These are phyloP conservation scores for Limnephilus rhombicus DNA, from an alignment of 2,888 invertebrate genomes.

Conservation along the genomic window DNA sequence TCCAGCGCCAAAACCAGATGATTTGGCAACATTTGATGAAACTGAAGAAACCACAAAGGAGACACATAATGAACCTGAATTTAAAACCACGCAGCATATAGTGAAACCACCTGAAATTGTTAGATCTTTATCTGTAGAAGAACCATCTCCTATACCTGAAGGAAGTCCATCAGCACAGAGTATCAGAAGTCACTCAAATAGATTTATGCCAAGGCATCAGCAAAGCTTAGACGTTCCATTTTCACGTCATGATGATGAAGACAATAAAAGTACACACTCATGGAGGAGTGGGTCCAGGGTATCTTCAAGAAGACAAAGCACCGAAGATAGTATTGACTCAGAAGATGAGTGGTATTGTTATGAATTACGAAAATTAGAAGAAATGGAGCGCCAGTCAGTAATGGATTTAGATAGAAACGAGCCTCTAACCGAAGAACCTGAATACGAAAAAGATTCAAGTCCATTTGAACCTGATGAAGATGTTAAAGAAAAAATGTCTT, in stretches of 20 bases:
- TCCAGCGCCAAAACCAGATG: slow-evolving; percentile 53
- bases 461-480: slow-evolving; percentile 82
- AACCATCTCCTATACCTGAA: slow-evolving; percentile 77
- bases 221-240: slow-evolving; percentile 90
- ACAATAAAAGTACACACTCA: slow-evolving; percentile 91
- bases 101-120: slow-evolving; percentile 73
- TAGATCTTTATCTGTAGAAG: slow-evolving; percentile 74
- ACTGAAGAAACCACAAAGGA: slow-evolving; percentile 65
- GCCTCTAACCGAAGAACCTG: slow-evolving; percentile 79
- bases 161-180: slow-evolving; percentile 83
- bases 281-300: slow-evolving; percentile 91
- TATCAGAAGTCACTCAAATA: slow-evolving; percentile 77
- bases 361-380: slow-evolving; percentile 90
- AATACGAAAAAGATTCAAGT: slow-evolving; percentile 75
- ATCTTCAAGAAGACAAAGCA: slow-evolving; percentile 92
- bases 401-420: slow-evolving; percentile 82
- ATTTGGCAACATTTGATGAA: slow-evolving; percentile 63
- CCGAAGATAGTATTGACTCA: slow-evolving; percentile 94
- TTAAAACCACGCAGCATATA: slow-evolving; percentile 71
- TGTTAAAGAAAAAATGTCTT: slow-evolving; percentile 88
- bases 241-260: slow-evolving; percentile 86
- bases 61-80: slow-evolving; percentile 69
- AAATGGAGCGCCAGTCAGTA: slow-evolving; percentile 87
- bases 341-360: slow-evolving; percentile 97
- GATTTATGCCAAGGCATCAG: slow-evolving; percentile 83